Conservation (phyloP, 1,140 invertebrate genomes). For the Atta texana region DNA sequence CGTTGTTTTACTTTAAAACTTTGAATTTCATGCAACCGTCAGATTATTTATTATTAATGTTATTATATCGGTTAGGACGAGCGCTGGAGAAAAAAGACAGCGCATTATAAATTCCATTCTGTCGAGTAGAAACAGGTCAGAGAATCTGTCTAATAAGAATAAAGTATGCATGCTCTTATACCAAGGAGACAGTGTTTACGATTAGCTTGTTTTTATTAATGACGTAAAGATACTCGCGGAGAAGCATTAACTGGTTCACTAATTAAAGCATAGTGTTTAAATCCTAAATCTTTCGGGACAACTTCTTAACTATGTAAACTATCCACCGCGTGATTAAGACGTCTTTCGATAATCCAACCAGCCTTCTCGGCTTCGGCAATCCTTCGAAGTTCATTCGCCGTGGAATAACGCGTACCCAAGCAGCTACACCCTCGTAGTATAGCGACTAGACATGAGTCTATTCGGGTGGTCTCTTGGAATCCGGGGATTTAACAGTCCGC, state of each 20-base stretch:
- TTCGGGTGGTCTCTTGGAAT: conserved; percentile 16
- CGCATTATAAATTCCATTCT: conserved; percentile 46
- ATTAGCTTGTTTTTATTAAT: conserved; percentile 41
- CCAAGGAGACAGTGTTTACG: neutral
- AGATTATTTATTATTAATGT: conserved; percentile 33
- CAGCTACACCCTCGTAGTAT: neutral
- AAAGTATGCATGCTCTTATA: conserved; percentile 12
- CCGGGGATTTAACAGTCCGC: conserved; percentile 34
- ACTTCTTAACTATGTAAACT: conserved; percentile 79
- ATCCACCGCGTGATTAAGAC: conserved; percentile 76
- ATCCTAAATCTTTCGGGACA: conserved; percentile 48
- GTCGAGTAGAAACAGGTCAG: neutral
- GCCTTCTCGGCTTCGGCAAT: conserved; percentile 30
- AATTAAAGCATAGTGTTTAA: conserved; percentile 62
- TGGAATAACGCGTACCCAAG: conserved; percentile 49
- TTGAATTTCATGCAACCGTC: neutral
- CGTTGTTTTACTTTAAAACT: neutral
- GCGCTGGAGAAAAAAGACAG: neutral
- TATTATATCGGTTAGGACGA: neutral
- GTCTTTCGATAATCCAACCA: conserved; percentile 65
- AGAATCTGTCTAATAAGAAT: conserved; percentile 15
- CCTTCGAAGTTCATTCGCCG: conserved; percentile 43
- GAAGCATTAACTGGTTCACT: neutral
- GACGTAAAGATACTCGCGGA: conserved; percentile 1
- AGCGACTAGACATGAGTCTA: conserved; percentile 31